Percentiles rank a stretch among this genome's conserved stretches.
phyloP scores from a whole-genome alignment of 2,888 invertebrate genomes.

The Gymnosoma rotundatum region DNA sequence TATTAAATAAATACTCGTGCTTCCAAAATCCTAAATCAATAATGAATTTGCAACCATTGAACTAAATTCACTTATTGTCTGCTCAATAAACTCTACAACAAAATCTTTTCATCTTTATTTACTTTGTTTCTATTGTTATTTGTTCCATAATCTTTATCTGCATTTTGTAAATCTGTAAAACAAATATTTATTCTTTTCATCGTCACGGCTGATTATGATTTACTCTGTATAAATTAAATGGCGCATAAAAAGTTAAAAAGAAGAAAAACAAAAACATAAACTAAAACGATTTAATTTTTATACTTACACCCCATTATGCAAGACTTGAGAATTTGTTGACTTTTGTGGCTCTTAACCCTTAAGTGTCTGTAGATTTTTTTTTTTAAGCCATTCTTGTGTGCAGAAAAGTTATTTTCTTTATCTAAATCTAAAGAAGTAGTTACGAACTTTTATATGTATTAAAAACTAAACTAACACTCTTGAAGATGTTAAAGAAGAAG shows the following conservation, averaged over 20 bases:
- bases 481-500: slow-evolving; percentile 24
- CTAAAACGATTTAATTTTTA: slow-evolving; percentile 67
- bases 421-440: slow-evolving; percentile 36
- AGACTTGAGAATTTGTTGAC: slow-evolving; percentile 70
- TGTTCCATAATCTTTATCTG: slow-evolving; percentile 43
- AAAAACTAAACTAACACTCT: slow-evolving; percentile 64
- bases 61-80: background rate
- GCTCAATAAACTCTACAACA: background rate
- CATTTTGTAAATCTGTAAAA: slow-evolving; percentile 40
- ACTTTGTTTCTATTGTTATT: background rate
- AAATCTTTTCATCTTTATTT: slow-evolving; percentile 15
- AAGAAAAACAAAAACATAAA: slow-evolving; percentile 7
- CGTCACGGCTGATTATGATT: slow-evolving; percentile 69
- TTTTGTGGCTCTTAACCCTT: slow-evolving; percentile 70
- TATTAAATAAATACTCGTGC: background rate
- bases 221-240: slow-evolving; percentile 67
- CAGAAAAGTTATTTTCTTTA: background rate
- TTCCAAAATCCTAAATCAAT: background rate
- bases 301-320: slow-evolving; percentile 70
- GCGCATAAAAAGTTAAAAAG: slow-evolving; percentile 49
- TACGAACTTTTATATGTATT: slow-evolving; percentile 55
- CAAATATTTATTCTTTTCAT: slow-evolving; percentile 54
- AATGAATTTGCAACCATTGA: background rate
- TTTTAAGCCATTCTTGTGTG: slow-evolving; percentile 6
- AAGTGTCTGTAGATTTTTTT: slow-evolving; percentile 38